A percentile compares a stretch with the other conserved stretches of the same genome.
These are phyloP conservation scores for Leptinotarsa tumamoca DNA, from an alignment of 2,888 invertebrate genomes.

Conservation along the genomic window DNA sequence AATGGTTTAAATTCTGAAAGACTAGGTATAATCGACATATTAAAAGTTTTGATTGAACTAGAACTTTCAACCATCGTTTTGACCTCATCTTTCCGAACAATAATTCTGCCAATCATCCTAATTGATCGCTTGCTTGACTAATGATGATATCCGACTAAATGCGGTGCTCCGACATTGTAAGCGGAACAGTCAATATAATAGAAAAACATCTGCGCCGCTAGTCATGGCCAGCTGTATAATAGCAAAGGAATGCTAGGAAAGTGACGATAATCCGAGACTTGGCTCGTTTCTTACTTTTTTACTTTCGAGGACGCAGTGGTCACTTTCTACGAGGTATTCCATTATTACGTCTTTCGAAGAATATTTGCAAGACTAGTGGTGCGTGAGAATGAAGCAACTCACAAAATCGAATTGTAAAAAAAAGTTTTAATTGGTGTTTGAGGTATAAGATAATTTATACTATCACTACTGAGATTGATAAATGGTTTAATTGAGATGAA, in stretches of 20 bases:
- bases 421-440: constrained; percentile 3
- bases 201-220: constrained; percentile 13
- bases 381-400: constrained; percentile 15
- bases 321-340: constrained; percentile 20
- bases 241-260: constrained; percentile 18
- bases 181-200: constrained; percentile 3
- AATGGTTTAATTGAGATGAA: neutral
- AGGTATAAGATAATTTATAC: neutral
- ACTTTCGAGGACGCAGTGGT: constrained; percentile 17
- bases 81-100: too few relatives aligned
- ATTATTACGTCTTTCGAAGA: constrained; percentile 15
- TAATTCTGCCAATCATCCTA: neutral
- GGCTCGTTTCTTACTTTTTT: constrained; percentile 10
- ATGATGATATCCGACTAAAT: neutral
- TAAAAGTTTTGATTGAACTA: too few relatives aligned
- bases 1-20: too few relatives aligned
- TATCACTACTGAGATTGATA: neutral
- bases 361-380: constrained; percentile 9
- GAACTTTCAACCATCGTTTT: too few relatives aligned
- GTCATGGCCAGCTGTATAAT: constrained; percentile 19
- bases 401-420: constrained; percentile 9
- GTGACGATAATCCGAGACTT: constrained; percentile 14
- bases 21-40: too few relatives aligned
- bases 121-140: neutral
- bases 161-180: neutral